phyloP scores from a whole-genome alignment of 2,797 vertebrate genomes.

The Melanotaenia trifasciata region DNA sequence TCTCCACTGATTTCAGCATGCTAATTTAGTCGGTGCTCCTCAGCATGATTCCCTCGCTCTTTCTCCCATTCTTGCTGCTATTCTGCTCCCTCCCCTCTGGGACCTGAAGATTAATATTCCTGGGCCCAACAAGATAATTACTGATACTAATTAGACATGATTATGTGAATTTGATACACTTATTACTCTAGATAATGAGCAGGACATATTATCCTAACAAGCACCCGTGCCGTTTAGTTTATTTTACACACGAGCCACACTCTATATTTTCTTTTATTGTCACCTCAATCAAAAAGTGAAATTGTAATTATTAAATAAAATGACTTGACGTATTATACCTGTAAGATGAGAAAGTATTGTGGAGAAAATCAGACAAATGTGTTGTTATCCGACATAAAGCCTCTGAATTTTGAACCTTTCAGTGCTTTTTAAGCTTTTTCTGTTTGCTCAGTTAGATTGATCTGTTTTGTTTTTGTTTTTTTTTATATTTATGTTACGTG shows the following conservation, averaged over 20 bases:
- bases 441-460: conserved; percentile 5
- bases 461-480: conserved; percentile 19
- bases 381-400: conserved; percentile 54
- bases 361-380: conserved; percentile 31
- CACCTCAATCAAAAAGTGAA: conserved; percentile 76
- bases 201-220: conserved; percentile 90
- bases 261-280: conserved; percentile 79
- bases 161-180: conserved; percentile 97
- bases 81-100: conserved; percentile 88
- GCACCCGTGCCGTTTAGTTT: conserved; percentile 85
- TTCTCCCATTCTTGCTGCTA: conserved; percentile 81
- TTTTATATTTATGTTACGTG: neutral
- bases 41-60: conserved; percentile 84
- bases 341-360: conserved; percentile 37
- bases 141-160: conserved; percentile 99
- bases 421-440: neutral
- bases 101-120: conserved; percentile 95
- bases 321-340: conserved; percentile 55
- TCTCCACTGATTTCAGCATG: conserved; percentile 83
- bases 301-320: conserved; percentile 74
- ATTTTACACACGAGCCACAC: conserved; percentile 80
- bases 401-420: conserved; percentile 20
- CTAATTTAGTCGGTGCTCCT: conserved; percentile 85
- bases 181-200: conserved; percentile 92
- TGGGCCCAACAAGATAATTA: conserved; percentile 96